Percentiles rank a stretch among this genome's conserved stretches.
phyloP scores from a whole-genome alignment of 2,888 invertebrate species.

The Plusia festucae region DNA sequence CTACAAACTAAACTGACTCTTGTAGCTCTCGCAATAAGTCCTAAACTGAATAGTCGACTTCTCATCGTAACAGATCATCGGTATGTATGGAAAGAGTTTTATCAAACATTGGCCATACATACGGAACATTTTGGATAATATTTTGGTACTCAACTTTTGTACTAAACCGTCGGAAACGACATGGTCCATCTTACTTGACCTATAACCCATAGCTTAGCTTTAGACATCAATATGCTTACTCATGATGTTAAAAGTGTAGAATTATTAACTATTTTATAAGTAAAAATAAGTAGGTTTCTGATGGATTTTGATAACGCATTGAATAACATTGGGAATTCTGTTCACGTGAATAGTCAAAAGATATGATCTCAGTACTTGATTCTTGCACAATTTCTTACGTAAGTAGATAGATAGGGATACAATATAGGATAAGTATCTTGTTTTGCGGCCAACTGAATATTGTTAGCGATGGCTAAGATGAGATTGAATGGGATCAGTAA shows the following conservation, averaged over 20 bases:
- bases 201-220: constrained; percentile 82
- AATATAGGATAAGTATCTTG: constrained; percentile 71
- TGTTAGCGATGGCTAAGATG: constrained; percentile 24
- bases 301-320: constrained; percentile 72
- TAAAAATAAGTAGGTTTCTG: constrained; percentile 73
- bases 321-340: constrained; percentile 54
- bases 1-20: constrained; percentile 54
- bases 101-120: constrained; percentile 54
- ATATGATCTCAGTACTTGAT: constrained; percentile 65
- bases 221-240: constrained; percentile 76
- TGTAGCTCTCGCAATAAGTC: constrained; percentile 57
- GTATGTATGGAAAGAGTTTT: constrained; percentile 43
- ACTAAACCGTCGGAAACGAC: constrained; percentile 80
- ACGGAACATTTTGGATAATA: constrained; percentile 75
- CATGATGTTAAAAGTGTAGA: constrained; percentile 67
- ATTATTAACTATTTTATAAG: constrained; percentile 80
- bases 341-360: constrained; percentile 51
- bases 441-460: constrained; percentile 67
- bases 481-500: constrained; percentile 25
- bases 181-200: constrained; percentile 83
- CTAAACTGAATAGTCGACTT: constrained; percentile 57
- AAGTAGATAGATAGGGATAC: constrained; percentile 83
- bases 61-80: constrained; percentile 45
- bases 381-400: constrained; percentile 85
- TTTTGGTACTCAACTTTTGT: constrained; percentile 87